Conservation (phyloP, 2,113 vertebrate species). For the Cheirogaleus medius region DNA sequence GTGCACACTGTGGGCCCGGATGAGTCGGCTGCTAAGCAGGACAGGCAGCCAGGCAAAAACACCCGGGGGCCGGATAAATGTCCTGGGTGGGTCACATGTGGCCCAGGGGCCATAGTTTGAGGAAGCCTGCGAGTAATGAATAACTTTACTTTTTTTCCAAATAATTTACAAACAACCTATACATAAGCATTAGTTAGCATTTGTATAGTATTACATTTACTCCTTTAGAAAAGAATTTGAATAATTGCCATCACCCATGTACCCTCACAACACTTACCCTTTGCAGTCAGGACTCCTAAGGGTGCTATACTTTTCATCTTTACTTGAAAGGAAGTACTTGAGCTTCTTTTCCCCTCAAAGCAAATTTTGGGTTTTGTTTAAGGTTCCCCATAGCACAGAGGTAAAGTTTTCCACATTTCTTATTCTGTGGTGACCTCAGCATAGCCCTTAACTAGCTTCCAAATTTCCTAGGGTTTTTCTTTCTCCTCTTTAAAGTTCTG, state of each 20-base stretch:
- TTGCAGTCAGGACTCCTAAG: neutral
- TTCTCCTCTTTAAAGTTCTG: neutral
- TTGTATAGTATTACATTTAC: neutral
- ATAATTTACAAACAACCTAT: neutral
- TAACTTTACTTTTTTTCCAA: no score
- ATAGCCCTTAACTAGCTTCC: neutral
- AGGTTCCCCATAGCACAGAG: neutral
- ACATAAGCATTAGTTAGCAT: neutral
- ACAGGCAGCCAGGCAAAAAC: no score
- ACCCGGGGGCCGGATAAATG: no score
- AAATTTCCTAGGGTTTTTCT: neutral
- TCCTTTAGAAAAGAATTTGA: neutral
- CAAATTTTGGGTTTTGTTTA: neutral
- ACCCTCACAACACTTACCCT: neutral
- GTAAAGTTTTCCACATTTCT: neutral
- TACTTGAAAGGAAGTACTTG: neutral
- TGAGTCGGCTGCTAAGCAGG: no score
- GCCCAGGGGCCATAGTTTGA: no score
- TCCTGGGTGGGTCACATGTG: no score
- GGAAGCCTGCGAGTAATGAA: no score
- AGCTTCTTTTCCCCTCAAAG: neutral
- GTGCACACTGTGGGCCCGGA: no score
- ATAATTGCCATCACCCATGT: neutral
- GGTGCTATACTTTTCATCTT: neutral
- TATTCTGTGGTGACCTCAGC: neutral